A percentile compares a stretch with the other conserved stretches of the same genome.
phyloP scores from a whole-genome alignment of 2,888 invertebrate species.

The Caenorhabditis macrosperma region DNA sequence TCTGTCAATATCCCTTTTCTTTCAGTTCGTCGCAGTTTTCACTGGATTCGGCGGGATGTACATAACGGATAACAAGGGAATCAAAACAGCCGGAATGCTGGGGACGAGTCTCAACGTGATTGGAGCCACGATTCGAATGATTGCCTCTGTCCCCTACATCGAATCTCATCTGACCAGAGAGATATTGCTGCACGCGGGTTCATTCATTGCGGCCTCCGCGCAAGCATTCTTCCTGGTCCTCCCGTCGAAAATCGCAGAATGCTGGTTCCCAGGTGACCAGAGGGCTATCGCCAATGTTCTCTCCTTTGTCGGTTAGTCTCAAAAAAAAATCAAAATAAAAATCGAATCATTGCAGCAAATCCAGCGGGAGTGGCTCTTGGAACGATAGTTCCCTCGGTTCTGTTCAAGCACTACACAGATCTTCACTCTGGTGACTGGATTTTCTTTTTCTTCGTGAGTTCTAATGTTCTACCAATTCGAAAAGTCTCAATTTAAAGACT shows the following conservation, averaged over 20 bases:
- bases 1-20: background rate
- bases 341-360: constrained; percentile 75
- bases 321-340: background rate
- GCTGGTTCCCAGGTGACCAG: constrained; percentile 78
- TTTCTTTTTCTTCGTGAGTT: constrained; percentile 59
- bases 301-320: constrained; percentile 72
- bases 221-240: constrained; percentile 78
- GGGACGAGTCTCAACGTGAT: constrained; percentile 58
- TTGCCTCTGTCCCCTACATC: constrained; percentile 55
- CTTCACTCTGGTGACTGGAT: constrained; percentile 23
- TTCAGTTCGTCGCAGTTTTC: constrained; percentile 74
- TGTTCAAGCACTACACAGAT: constrained; percentile 57
- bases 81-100: constrained; percentile 69
- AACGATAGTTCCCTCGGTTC: constrained; percentile 69
- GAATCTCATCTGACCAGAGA: constrained; percentile 37
- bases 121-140: constrained; percentile 59
- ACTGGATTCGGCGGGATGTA: constrained; percentile 77
- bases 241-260: constrained; percentile 76
- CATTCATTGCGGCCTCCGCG: constrained; percentile 72
- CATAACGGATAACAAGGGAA: constrained; percentile 79
- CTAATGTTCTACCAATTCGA: background rate
- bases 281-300: constrained; percentile 78
- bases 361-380: constrained; percentile 77
- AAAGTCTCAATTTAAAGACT: constrained; percentile 49
- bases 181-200: constrained; percentile 63